These are phyloP conservation scores for Dascyllus trimaculatus DNA, from an alignment of 2,113 vertebrate species.

Conservation along the genomic window DNA sequence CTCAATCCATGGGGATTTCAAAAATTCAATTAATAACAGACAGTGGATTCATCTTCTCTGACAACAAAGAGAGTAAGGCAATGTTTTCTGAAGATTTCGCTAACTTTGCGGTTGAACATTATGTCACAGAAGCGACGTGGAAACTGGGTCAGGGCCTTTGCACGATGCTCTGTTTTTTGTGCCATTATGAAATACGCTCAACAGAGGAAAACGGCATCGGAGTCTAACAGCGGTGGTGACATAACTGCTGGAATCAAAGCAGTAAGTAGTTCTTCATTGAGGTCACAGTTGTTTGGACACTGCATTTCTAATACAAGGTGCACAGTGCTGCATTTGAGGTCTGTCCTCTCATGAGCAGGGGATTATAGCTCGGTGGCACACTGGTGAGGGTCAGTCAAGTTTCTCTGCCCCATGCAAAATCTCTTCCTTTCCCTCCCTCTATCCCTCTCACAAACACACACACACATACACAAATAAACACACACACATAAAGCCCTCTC, in stretches of 20 bases:
- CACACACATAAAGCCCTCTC: constrained; percentile 20
- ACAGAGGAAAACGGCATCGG: constrained; percentile 32
- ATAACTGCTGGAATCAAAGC: constrained; percentile 53
- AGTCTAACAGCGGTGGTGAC: constrained; percentile 57
- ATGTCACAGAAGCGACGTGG: constrained; percentile 47
- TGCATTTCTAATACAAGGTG: constrained; percentile 46
- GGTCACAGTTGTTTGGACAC: constrained; percentile 46
- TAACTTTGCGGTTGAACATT: constrained; percentile 60
- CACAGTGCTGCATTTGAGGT: constrained; percentile 24
- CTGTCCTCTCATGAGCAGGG: constrained; percentile 30
- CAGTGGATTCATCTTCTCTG: constrained; percentile 26
- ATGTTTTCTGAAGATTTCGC: constrained; percentile 36
- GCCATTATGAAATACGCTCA: constrained; percentile 64
- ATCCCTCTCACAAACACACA: background rate
- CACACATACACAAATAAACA: constrained; percentile 16
- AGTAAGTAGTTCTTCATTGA: constrained; percentile 55
- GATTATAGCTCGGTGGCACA: constrained; percentile 56
- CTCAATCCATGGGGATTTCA: constrained; percentile 27
- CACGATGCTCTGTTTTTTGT: constrained; percentile 31
- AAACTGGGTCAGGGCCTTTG: constrained; percentile 70
- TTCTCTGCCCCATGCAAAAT: constrained; percentile 30
- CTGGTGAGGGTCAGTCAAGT: constrained; percentile 52
- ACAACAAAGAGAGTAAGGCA: constrained; percentile 33
- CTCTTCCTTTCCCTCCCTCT: constrained; percentile 11
- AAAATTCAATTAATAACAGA: constrained; percentile 50